Evolutionary conservation across 2,113 vertebrate species (phyloP).

Genomic region (Seriola dumerili): DNA sequence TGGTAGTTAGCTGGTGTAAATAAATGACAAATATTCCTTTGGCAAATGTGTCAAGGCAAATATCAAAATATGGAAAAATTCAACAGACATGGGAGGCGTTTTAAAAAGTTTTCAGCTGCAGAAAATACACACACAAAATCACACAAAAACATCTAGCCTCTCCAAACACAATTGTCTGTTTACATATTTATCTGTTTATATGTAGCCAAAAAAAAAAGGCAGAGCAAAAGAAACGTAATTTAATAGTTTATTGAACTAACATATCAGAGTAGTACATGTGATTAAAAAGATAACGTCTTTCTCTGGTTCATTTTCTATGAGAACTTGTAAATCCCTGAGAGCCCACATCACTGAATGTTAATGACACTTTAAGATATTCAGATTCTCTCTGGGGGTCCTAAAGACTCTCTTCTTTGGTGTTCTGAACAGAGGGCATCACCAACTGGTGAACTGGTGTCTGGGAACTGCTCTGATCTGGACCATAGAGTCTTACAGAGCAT

Average conservation of each 20-base stretch:
- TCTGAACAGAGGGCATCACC: background rate
- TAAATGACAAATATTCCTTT: constrained; percentile 44
- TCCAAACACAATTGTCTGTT: background rate
- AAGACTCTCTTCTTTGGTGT: background rate
- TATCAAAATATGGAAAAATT: constrained; percentile 25
- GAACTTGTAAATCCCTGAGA: too few relatives aligned
- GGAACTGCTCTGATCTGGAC: background rate
- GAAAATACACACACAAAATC: background rate
- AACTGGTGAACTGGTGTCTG: too few relatives aligned
- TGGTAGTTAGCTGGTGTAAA: constrained; percentile 54
- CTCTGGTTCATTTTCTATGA: too few relatives aligned
- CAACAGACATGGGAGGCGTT: background rate
- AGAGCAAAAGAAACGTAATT: background rate
- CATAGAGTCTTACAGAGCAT: background rate
- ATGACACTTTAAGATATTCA: background rate
- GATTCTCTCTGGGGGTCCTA: background rate
- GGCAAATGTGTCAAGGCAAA: constrained; percentile 21
- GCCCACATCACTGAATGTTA: background rate
- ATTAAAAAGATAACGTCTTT: background rate
- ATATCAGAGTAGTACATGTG: background rate
- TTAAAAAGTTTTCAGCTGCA: background rate
- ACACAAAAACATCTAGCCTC: background rate
- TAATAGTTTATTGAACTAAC: background rate
- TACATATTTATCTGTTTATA: too few relatives aligned
- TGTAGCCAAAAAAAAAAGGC: too few relatives aligned